Evolutionary conservation across 1,140 invertebrate species (phyloP), one percentile per base, ranked within the genome.

Genomic region (Lasioglossum baleicum): DNA sequence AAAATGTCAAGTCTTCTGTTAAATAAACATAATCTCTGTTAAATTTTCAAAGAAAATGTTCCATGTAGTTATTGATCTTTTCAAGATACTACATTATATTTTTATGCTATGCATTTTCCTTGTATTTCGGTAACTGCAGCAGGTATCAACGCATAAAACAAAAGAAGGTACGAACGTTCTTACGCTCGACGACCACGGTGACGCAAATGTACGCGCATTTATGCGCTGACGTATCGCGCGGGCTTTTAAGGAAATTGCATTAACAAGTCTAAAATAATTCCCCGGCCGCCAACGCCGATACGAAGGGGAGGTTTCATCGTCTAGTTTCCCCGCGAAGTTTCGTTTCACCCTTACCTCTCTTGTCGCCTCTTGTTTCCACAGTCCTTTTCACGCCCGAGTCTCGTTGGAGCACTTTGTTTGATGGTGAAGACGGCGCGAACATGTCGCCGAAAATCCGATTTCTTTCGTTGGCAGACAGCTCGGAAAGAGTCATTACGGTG

Each of bases 191-290:
- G 15, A 26, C 22, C 35, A 20, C 17, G 40, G n/a, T 42, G 72
- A 66, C 40, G 61, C 42, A n/a, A 60, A 71, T 71, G 58, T 71
- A 78, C 71, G 56, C 65, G 71, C 58, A 44, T 74, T 80, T 75
- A 75, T 64, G 65, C 51, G 48, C 64, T 68, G 70, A 80, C 73
- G 31, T 70, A 81, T 58, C 74, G 83, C 82, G 56, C 60, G 72
- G 60, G 88, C 87, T 89, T 89, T 89, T 79, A 89, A 84, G 78
- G 71, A 83, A 89, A 89, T 89, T 89, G 79, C 88, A 89, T 89
- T 90, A 90, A 89, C 88, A 88, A 87, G 87, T 89, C 85, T 87
- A 87, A 89, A 86, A 88, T 83, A 86, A 88, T 88, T 87, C 71
- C 70, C 68, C 51, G 64, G 22, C 4, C 75, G 60, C 7, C 56